These are phyloP conservation scores for Microcaecilia unicolor DNA, from an alignment of 2,797 vertebrate genomes.

Conservation along the genomic window DNA sequence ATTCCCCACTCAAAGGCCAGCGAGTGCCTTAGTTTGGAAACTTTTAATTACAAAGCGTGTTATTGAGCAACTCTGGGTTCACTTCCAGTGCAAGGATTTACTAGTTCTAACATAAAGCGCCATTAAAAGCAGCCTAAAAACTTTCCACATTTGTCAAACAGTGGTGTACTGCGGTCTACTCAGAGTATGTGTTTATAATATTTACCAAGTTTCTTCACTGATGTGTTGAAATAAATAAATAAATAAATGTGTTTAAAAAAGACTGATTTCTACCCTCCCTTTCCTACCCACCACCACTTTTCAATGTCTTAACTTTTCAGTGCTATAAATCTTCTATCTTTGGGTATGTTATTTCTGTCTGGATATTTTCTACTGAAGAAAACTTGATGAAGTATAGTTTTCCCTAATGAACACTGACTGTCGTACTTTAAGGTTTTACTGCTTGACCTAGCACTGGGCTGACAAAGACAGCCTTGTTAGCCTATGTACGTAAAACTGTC, in stretches of 20 bases:
- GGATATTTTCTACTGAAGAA: slow-evolving; percentile 10
- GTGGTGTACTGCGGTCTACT: slow-evolving; percentile 11
- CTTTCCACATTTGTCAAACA: slow-evolving; percentile 20
- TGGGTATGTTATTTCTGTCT: slow-evolving; percentile 15
- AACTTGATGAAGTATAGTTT: too few relatives aligned
- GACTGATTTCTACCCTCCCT: slow-evolving; percentile 20
- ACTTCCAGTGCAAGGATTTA: slow-evolving; percentile 11
- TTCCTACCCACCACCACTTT: too few relatives aligned
- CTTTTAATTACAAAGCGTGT: slow-evolving; percentile 33
- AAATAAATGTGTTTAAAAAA: slow-evolving; percentile 19
- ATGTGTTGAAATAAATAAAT: too few relatives aligned
- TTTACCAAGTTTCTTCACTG: slow-evolving; percentile 25
- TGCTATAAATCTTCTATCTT: slow-evolving; percentile 1
- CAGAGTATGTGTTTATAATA: slow-evolving; percentile 17
- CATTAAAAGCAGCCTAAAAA: slow-evolving; percentile 8
- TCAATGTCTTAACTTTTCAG: slow-evolving; percentile 4
- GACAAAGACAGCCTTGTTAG: too few relatives aligned
- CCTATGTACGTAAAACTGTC: too few relatives aligned
- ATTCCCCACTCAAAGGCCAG: slow-evolving; percentile 3
- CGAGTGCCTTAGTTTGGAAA: slow-evolving; percentile 20
- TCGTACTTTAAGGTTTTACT: too few relatives aligned
- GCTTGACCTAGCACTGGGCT: too few relatives aligned
- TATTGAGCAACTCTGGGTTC: slow-evolving; percentile 4
- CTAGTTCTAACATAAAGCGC: slow-evolving; percentile 18
- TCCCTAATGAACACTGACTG: too few relatives aligned